Conservation (phyloP, 92 coral and sea anemone genomes). For the Virgularia gustaviana region DNA sequence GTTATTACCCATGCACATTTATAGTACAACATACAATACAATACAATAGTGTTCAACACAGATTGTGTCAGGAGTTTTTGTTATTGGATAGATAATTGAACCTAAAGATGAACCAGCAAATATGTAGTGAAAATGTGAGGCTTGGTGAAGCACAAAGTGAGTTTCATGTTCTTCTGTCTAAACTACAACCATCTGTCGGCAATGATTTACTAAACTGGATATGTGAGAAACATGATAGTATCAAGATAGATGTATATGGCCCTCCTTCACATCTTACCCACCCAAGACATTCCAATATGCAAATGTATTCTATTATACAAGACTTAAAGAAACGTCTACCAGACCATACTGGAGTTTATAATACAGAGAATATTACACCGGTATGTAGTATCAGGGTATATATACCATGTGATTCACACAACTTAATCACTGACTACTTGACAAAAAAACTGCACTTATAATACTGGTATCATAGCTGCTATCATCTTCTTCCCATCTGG, state of each 20-base stretch:
- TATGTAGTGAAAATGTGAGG: slow-evolving; percentile 27
- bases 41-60: too few relatives aligned
- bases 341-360: slow-evolving; percentile 29
- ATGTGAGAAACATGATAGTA: slow-evolving; percentile 41
- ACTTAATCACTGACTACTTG: too few relatives aligned
- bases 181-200: slow-evolving; percentile 56
- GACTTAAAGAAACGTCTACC: slow-evolving; percentile 63
- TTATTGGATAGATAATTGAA: neutral
- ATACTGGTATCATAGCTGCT: too few relatives aligned
- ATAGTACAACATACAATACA: too few relatives aligned
- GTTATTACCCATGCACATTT: too few relatives aligned
- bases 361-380: neutral
- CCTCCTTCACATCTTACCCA: too few relatives aligned
- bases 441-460: too few relatives aligned
- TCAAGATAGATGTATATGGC: slow-evolving; percentile 5
- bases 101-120: neutral
- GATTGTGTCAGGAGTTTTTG: too few relatives aligned
- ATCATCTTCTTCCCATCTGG: too few relatives aligned
- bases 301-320: slow-evolving; percentile 39
- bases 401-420: too few relatives aligned
- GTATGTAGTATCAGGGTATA: slow-evolving; percentile 14
- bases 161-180: slow-evolving; percentile 58
- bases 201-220: slow-evolving; percentile 69
- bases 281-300: neutral
- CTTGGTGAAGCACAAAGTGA: slow-evolving; percentile 50